These are phyloP conservation scores for Chiloscyllium punctatum DNA, from an alignment of 2,797 vertebrate species.

Conservation along the genomic window DNA sequence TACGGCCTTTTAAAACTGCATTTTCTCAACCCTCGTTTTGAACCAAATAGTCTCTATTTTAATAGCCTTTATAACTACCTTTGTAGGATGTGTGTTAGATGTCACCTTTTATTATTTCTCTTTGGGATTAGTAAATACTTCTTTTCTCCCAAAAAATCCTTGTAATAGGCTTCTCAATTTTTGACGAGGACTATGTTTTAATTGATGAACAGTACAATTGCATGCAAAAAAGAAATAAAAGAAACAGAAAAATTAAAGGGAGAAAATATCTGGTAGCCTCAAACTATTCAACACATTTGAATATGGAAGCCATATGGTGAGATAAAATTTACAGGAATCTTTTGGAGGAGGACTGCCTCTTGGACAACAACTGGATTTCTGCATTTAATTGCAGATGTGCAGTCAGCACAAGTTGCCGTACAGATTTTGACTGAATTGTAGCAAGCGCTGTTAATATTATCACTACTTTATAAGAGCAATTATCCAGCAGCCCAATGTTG, in stretches of 20 bases:
- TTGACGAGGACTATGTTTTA: too few relatives aligned
- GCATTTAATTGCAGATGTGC: not conserved
- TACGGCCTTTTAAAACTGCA: too few relatives aligned
- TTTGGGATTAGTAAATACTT: too few relatives aligned
- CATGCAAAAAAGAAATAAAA: not conserved
- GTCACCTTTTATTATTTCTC: too few relatives aligned
- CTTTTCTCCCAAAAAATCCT: too few relatives aligned
- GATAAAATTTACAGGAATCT: not conserved
- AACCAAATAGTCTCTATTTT: too few relatives aligned
- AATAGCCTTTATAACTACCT: too few relatives aligned
- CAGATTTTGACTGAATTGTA: not conserved
- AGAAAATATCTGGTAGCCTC: not conserved
- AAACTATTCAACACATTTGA: not conserved
- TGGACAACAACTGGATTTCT: not conserved
- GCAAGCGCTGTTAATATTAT: not conserved
- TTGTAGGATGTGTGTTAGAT: too few relatives aligned
- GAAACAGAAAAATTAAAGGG: not conserved
- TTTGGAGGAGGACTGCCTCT: not conserved
- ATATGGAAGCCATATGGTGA: not conserved
- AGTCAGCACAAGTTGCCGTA: not conserved
- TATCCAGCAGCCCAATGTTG: not conserved
- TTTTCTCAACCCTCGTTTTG: too few relatives aligned
- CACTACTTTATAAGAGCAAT: not conserved
- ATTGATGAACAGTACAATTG: too few relatives aligned
- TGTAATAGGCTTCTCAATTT: too few relatives aligned